Evolutionary conservation across 2,113 vertebrate genomes (phyloP).

Genomic region (Noturus placidus): DNA sequence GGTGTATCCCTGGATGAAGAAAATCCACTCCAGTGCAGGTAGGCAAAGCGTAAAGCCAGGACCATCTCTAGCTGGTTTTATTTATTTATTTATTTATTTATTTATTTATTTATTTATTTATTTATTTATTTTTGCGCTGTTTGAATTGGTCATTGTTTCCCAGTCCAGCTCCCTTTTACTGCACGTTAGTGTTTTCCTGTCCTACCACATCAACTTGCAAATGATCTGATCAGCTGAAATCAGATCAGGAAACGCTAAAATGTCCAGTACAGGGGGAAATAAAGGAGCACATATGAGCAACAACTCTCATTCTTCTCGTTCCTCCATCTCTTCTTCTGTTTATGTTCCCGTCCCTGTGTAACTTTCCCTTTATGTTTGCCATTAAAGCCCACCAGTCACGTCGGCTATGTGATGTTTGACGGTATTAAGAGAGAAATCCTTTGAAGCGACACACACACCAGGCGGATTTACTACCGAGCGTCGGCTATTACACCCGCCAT

Average conservation of each 20-base stretch:
- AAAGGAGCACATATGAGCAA: not conserved
- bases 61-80: not conserved
- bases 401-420: conserved; percentile 49
- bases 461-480: conserved; percentile 88
- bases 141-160: not conserved
- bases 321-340: conserved; percentile 55
- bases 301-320: conserved; percentile 52
- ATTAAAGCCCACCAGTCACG: conserved; percentile 53
- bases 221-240: conserved; percentile 11
- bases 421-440: conserved; percentile 72
- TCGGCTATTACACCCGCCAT: conserved; percentile 90
- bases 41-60: conserved; percentile 60
- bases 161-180: not conserved
- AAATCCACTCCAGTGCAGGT: conserved; percentile 88
- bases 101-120: not conserved
- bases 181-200: not conserved
- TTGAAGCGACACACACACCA: conserved; percentile 89
- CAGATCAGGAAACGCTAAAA: not conserved
- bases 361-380: conserved; percentile 69
- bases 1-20: conserved; percentile 90
- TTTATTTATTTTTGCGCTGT: not conserved
- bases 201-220: not conserved
- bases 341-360: conserved; percentile 45
- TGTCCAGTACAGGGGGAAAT: not conserved
- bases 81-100: too few relatives aligned